Base-by-base conservation (phyloP, 2,113 vertebrate genomes). In the Microcebus jonahi region DNA sequence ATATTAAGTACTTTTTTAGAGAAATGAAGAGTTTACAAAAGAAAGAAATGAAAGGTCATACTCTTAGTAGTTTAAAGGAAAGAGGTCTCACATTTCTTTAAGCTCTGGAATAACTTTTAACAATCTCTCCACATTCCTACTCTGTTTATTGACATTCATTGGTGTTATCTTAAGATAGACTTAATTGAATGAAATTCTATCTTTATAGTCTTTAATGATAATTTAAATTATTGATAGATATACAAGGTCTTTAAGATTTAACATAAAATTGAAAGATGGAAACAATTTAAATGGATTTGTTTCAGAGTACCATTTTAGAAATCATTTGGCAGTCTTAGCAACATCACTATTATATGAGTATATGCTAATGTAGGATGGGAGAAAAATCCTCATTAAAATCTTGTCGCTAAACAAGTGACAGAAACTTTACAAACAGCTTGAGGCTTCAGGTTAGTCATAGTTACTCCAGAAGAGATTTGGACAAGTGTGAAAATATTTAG, bases 301-400 rank as follows among this genome's bases (percentile, higher is more conserved):
- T 97, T 92, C 89, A 92, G 83, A 96, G 92, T 95, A 75, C 48
- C 65, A 65, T 96, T 97, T 96, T 91, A 97, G 93, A 98, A 97
- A 96, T 97, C 50, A 91, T 83, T 97, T 92, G 93, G 81, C 96
- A 85, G 55, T 85, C 97, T 98, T 97, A 96, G 91, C 85, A 85
- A 61, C 89, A 97, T 97, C 92, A 81, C 45, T 94, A 59, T 93
- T 95, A 53, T 36, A 95, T 63, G 80, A 96, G 36, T 91, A 48
- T 92, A 76, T 97, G 86, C 97, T 97, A 98, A 97, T 27, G 20
- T 27, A 88, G 83, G 94, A 95, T 59, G 88, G 98, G 98, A 90
- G 96, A 96, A 96, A 96, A 97, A 97, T 96, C 96, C 95, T 98
- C 98, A 97, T 98, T 99, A 98, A 98, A 98, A 94, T 86, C 96